Conservation (phyloP, 2,113 vertebrate genomes). For the Proterorhinus semilunaris region DNA sequence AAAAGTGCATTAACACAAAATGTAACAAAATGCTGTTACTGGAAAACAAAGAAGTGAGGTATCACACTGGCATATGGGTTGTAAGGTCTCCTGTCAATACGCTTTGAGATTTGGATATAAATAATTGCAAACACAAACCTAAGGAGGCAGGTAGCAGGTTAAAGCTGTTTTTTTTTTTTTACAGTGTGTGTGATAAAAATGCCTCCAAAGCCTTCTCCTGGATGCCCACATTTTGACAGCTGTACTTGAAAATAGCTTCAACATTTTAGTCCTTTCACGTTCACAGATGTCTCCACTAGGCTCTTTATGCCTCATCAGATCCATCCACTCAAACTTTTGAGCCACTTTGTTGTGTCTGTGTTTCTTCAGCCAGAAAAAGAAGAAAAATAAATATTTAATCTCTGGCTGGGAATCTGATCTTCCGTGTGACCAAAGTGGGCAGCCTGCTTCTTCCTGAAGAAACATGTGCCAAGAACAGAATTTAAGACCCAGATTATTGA, state of each 20-base stretch:
- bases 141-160: no score
- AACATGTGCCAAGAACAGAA: slow-evolving; percentile 1
- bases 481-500: not conserved
- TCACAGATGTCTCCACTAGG: slow-evolving; percentile 7
- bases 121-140: no score
- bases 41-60: no score
- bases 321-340: slow-evolving; percentile 13
- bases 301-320: slow-evolving; percentile 14
- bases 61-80: no score
- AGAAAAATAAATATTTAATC: slow-evolving; percentile 62
- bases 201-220: no score
- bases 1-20: no score
- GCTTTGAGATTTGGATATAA: no score
- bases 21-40: no score
- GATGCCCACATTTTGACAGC: not conserved
- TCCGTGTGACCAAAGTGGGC: not conserved
- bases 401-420: slow-evolving; percentile 30
- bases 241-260: not conserved
- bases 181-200: no score
- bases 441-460: slow-evolving; percentile 27
- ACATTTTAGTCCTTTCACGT: not conserved
- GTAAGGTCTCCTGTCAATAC: no score
- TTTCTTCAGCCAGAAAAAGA: slow-evolving; percentile 42
- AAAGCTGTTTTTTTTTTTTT: no score
- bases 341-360: slow-evolving; percentile 9